Base-by-base conservation (phyloP, 2,888 invertebrate species). In the Chrysotoxum bicinctum region DNA sequence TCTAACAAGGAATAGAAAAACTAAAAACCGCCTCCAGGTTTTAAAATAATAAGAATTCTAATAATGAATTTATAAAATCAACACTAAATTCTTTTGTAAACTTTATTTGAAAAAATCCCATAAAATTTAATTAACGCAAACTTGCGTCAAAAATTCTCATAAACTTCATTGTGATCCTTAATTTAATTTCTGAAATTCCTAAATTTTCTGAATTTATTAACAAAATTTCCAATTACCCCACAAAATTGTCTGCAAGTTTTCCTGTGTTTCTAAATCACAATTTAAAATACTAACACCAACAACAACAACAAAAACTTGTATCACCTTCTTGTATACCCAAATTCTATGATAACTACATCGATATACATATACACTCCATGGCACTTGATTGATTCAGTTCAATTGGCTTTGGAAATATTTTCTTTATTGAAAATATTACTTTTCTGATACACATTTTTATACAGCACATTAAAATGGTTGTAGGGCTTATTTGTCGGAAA, bases 161-260 rank as follows among this genome's bases (percentile, higher is more conserved):
- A 62, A 69, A 64, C 50, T 54, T 21, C 48, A 73, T 50, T 77
- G 76, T 73, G 48, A 52, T 35, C 56, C 69, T 10, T 70, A 68
- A 76, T 75, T 72, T 58, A 68, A 73, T 64, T 84, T 69, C 50
- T 35, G n/a, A 45, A 72, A 72, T 82, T 72, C 64, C 62, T 21
- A 62, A 74, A 77, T 56, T 74, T 43, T 66, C 45, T 45, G 37
- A 83, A 75, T 75, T 69, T 75, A 79, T 79, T 70, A 78, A 66
- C 69, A 66, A 79, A 75, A 64, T 69, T 74, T 70, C 74, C 75
- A 79, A 84, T 83, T 78, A 83, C 69, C 69, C 26, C 2, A 75
- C 74, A 74, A 8, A 64, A 74, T 26, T 43, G 54, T 58, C n/a
- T n/a, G 43, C 52, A 75, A 75, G 52, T 58, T 66, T 66, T 50